Evolutionary conservation across 1,140 invertebrate genomes (phyloP).

Genomic region (Daktulosphaira vitifoliae): DNA sequence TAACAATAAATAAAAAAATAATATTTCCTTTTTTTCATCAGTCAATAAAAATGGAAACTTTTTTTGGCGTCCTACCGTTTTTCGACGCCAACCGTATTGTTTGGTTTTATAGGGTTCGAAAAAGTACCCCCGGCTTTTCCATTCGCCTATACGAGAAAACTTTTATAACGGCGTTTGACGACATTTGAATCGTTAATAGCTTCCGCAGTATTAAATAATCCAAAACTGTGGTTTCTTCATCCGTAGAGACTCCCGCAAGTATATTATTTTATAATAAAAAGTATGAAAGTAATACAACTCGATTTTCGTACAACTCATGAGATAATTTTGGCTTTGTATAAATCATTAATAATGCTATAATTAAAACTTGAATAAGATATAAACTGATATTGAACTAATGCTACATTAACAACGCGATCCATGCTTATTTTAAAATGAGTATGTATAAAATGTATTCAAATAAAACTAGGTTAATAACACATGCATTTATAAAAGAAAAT

Average conservation of each 20-base stretch:
- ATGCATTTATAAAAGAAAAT: no score
- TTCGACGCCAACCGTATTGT: constrained; percentile 15
- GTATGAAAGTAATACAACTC: background rate
- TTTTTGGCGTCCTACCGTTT: constrained; percentile 13
- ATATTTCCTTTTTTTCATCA: constrained; percentile 3
- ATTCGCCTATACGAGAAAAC: constrained; percentile 21
- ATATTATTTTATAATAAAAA: background rate
- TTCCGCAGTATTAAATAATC: constrained; percentile 31
- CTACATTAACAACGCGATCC: no score
- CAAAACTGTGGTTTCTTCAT: background rate
- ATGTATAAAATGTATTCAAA: no score
- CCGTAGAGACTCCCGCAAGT: background rate
- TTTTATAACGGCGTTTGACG: constrained; percentile 12
- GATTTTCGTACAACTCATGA: constrained; percentile 2
- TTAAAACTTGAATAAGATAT: no score
- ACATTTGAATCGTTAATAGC: constrained; percentile 28
- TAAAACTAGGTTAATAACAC: no score
- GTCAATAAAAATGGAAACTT: constrained; percentile 20
- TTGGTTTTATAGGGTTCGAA: no score
- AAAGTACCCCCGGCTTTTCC: background rate
- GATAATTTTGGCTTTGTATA: no score
- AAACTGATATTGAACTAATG: no score
- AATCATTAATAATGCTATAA: no score
- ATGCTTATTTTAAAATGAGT: no score
- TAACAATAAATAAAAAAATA: constrained; percentile 16